Base-by-base conservation (phyloP, 1,140 invertebrate genomes). In the Caerostris extrusa region DNA sequence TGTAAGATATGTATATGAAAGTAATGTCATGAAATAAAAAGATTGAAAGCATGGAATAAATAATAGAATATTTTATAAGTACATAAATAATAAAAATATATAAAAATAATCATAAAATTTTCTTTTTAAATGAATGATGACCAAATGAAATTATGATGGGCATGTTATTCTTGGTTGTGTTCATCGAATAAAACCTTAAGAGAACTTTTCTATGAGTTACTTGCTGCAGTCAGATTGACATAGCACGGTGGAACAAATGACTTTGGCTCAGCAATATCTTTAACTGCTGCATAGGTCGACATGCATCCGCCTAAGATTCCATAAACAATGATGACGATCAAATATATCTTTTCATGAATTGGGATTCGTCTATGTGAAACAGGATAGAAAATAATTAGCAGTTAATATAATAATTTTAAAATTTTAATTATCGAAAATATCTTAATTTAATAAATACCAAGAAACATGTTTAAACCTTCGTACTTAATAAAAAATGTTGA, bases 251-350 rank as follows among this genome's bases (percentile, higher is more conserved):
- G 95, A 34, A 95, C 95, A 90, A 96, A 96, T 17, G 95, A 90
- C 10, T 95, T 94, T 0, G 95, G 94, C 81, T 87, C 91, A 10
- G 95, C 93, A 53, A 97, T 97, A 60, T 96, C 96, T 86, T 96
- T 95, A n/a, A 97, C 94, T 3, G 97, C 97, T 69, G 96, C 97
- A 95, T 97, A 97, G 0, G 97, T 97, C 1, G 97, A 96, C 1
- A 96, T 96, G 3, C 96, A 83, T 3, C 97, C 97, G 7, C 97
- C 97, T 5, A 97, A 92, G 6, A 97, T 93, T 5, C 97, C 97
- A 83, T 97, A 95, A 0, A 96, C 92, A 4, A 98, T 97, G 56
- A 97, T 96, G 94, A 97, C 96, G 96, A 96, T 97, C 95, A 97
- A 95, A 90, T 96, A 96, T 3, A 96, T 95, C 94, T 96, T 95